Conservation (phyloP, 1,140 invertebrate genomes). For the Hyphantria cunea region DNA sequence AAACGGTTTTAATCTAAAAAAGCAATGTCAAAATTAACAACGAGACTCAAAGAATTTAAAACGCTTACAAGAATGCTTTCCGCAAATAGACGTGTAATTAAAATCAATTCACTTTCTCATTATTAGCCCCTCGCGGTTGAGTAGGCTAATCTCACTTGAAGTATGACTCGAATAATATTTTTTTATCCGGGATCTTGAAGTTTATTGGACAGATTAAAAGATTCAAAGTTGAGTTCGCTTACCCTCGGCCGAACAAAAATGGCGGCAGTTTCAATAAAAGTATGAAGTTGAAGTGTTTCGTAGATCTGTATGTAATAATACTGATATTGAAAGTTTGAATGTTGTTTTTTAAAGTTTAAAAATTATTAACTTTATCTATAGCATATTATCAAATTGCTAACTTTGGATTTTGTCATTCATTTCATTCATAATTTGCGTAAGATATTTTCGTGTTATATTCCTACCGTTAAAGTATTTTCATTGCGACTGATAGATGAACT, state of each 20-base stretch:
- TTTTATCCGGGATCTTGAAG: slow-evolving; percentile 34
- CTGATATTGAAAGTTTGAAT: neutral
- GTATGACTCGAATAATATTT: slow-evolving; percentile 34
- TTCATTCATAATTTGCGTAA: too few relatives aligned
- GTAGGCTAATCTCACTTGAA: slow-evolving; percentile 23
- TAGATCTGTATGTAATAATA: neutral
- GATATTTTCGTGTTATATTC: too few relatives aligned
- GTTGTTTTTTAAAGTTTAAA: too few relatives aligned
- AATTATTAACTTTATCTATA: too few relatives aligned
- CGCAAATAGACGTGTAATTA: slow-evolving; percentile 24
- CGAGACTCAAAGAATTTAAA: too few relatives aligned
- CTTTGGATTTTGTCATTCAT: too few relatives aligned
- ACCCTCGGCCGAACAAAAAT: slow-evolving; percentile 25
- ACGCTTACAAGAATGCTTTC: neutral
- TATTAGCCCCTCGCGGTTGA: slow-evolving; percentile 6
- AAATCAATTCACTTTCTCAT: slow-evolving; percentile 27
- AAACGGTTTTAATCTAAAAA: too few relatives aligned
- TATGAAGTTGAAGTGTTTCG: slow-evolving; percentile 4
- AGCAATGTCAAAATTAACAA: too few relatives aligned
- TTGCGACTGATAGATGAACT: too few relatives aligned
- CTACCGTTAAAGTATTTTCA: too few relatives aligned
- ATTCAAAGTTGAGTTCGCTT: slow-evolving; percentile 8
- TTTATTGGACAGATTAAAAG: slow-evolving; percentile 45
- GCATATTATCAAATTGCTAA: too few relatives aligned
- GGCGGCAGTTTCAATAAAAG: slow-evolving; percentile 13